phyloP scores from a whole-genome alignment of 2,113 vertebrate species.

The Himantopus leucocephalus region DNA sequence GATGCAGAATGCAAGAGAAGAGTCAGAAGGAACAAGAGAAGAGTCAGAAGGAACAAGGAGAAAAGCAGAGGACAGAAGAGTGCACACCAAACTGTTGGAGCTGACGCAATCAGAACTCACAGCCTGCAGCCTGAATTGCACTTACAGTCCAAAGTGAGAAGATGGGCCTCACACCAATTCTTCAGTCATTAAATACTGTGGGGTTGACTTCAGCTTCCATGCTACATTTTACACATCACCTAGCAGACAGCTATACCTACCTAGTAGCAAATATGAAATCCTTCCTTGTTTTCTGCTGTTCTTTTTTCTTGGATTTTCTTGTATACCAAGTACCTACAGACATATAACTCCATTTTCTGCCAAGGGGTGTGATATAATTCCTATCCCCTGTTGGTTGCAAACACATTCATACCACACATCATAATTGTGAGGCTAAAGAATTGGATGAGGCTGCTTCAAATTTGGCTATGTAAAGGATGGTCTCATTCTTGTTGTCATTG shows the following conservation, averaged over 20 bases:
- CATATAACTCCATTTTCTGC: background rate
- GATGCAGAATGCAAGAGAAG: background rate
- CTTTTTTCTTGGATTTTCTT: background rate
- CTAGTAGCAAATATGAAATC: background rate
- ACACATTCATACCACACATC: background rate
- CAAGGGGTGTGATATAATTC: background rate
- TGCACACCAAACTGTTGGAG: background rate
- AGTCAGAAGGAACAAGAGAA: background rate
- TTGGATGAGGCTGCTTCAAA: background rate
- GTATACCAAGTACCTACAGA: background rate
- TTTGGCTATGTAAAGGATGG: background rate
- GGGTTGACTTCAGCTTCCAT: background rate
- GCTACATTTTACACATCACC: background rate
- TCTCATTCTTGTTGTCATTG: background rate
- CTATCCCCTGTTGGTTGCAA: background rate
- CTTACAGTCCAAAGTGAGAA: background rate
- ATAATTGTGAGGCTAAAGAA: background rate
- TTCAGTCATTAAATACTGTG: background rate
- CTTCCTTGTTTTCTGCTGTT: background rate
- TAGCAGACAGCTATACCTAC: background rate
- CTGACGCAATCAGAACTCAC: fast-evolving
- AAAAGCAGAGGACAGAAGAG: background rate
- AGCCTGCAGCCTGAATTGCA: background rate
- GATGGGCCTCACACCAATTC: background rate
- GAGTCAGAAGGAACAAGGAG: background rate